Conservation (phyloP, 2,888 invertebrate genomes). For the Nebria salina region DNA sequence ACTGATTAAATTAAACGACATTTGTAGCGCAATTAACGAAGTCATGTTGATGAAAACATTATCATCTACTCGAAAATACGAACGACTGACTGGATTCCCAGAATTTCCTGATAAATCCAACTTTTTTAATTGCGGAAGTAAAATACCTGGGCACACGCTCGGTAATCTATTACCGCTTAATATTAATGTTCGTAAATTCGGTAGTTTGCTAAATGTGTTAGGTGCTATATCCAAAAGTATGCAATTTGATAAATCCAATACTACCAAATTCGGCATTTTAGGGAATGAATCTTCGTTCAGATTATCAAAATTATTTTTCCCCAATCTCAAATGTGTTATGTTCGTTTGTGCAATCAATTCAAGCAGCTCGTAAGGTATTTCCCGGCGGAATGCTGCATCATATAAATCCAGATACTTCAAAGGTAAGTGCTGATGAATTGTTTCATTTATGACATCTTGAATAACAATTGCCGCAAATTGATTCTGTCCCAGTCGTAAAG, state of each 20-base stretch:
- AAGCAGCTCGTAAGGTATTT: conserved; percentile 64
- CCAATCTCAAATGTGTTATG: conserved; percentile 64
- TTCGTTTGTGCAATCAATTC: conserved; percentile 65
- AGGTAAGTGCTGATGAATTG: conserved; percentile 60
- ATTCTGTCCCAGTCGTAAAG: conserved; percentile 67
- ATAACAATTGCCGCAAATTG: conserved; percentile 64
- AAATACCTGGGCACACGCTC: conserved; percentile 65
- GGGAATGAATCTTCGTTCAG: conserved; percentile 66
- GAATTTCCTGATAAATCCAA: conserved; percentile 67
- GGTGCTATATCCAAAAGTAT: conserved; percentile 63
- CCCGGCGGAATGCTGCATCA: conserved; percentile 66
- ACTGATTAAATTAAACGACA: conserved; percentile 67
- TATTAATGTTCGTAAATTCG: conserved; percentile 65
- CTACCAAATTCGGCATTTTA: conserved; percentile 65
- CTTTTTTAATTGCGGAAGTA: conserved; percentile 64
- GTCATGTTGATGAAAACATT: conserved; percentile 65
- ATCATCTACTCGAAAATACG: conserved; percentile 66
- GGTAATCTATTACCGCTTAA: conserved; percentile 67
- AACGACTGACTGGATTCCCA: conserved; percentile 61
- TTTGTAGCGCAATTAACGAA: conserved; percentile 64
- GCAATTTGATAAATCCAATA: conserved; percentile 68
- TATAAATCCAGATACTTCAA: conserved; percentile 65
- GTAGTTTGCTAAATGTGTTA: conserved; percentile 65
- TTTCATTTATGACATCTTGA: conserved; percentile 60
- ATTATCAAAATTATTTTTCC: conserved; percentile 68